Evolutionary conservation across 1,140 invertebrate genomes (phyloP).

Genomic region (Monochamus saltuarius): DNA sequence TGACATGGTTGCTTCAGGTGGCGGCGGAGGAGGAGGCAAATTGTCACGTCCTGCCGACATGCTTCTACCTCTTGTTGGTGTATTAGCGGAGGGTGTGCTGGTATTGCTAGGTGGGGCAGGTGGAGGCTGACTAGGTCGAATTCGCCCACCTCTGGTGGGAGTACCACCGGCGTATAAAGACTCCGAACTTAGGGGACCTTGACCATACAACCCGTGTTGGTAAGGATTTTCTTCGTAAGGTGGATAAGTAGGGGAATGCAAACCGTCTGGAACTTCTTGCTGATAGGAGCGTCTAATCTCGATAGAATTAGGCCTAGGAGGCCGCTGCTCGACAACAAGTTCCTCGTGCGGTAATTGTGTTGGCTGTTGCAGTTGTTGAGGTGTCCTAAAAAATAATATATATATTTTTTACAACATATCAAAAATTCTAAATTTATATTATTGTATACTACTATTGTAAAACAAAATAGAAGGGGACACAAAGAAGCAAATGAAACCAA

Average conservation of each 20-base stretch:
- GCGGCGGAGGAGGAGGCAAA: slow-evolving; percentile 82
- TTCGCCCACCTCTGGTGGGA: slow-evolving; percentile 59
- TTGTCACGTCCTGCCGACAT: slow-evolving; percentile 69
- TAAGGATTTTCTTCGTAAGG: slow-evolving; percentile 51
- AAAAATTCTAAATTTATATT: no score
- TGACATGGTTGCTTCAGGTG: slow-evolving; percentile 63
- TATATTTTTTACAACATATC: no score
- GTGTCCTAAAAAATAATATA: slow-evolving; percentile 45
- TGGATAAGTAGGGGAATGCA: slow-evolving; percentile 48
- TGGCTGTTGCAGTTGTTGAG: slow-evolving; percentile 34
- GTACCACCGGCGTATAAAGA: slow-evolving; percentile 55
- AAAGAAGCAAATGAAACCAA: no score
- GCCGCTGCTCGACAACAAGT: slow-evolving; percentile 50
- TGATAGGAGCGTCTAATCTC: slow-evolving; percentile 70
- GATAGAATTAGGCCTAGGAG: slow-evolving; percentile 74
- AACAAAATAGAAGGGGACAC: no score
- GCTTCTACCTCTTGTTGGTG: slow-evolving; percentile 67
- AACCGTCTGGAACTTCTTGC: slow-evolving; percentile 60
- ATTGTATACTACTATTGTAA: no score
- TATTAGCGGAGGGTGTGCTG: slow-evolving; percentile 70
- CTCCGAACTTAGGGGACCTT: slow-evolving; percentile 48
- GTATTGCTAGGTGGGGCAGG: slow-evolving; percentile 79
- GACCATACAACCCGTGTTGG: slow-evolving; percentile 48
- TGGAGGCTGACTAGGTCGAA: slow-evolving; percentile 80
- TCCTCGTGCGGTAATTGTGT: slow-evolving; percentile 20